Evolutionary conservation across 1,140 invertebrate genomes (phyloP).

Genomic region (Augochlora pura): DNA sequence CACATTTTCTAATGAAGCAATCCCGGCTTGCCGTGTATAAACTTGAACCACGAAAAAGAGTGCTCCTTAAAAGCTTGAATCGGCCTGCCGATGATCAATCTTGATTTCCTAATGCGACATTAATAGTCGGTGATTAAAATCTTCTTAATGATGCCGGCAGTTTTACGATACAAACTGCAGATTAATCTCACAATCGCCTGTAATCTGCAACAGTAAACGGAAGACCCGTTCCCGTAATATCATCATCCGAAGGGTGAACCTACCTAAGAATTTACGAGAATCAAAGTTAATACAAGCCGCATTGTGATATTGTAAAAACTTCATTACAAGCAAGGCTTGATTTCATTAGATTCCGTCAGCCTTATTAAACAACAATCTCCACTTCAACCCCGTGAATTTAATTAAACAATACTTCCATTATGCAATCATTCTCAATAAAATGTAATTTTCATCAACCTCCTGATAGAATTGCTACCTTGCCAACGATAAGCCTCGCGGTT

Average conservation of each 20-base stretch:
- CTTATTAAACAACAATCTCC: no score
- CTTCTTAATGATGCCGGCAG: conserved; percentile 42
- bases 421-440: no score
- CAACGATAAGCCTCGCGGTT: no score
- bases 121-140: conserved; percentile 61
- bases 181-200: conserved; percentile 39
- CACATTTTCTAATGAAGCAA: conserved; percentile 35
- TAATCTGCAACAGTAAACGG: conserved; percentile 36
- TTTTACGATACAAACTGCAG: conserved; percentile 30
- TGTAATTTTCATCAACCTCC: no score
- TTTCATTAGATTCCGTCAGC: no score
- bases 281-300: not conserved
- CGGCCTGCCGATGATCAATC: conserved; percentile 40
- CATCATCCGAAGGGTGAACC: not conserved
- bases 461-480: no score
- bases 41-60: conserved; percentile 15
- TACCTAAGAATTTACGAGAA: not conserved
- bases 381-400: no score
- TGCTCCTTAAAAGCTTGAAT: conserved; percentile 7
- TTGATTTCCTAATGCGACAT: conserved; percentile 56
- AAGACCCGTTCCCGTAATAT: conserved; percentile 11
- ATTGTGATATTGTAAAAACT: no score
- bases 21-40: conserved; percentile 14
- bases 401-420: no score
- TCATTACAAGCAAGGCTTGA: no score